Conservation (phyloP, 2,888 invertebrate species). For the Macrophya annulata region DNA sequence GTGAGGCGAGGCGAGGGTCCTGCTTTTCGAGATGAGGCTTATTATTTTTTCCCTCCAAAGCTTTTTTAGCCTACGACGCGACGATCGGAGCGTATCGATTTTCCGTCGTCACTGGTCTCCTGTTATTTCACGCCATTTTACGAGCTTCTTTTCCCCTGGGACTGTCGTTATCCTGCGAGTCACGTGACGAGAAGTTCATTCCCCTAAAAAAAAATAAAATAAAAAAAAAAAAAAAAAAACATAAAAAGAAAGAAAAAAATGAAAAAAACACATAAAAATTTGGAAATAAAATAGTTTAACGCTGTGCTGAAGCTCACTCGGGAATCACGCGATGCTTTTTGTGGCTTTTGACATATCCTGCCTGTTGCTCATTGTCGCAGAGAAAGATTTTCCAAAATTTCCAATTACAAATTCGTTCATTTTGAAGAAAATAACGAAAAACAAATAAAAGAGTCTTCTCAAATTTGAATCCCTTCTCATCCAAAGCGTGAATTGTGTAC, state of each 20-base stretch:
- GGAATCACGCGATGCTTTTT: neutral
- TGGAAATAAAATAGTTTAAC: neutral
- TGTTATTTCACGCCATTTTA: constrained; percentile 52
- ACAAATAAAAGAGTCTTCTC: neutral
- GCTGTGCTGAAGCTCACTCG: neutral
- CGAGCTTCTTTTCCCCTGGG: constrained; percentile 42
- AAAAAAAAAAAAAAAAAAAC: neutral
- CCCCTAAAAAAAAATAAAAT: neutral
- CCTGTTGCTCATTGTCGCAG: neutral
- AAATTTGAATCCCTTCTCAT: constrained; percentile 2
- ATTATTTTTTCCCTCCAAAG: constrained; percentile 48
- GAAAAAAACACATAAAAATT: no score
- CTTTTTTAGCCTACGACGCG: constrained; percentile 12
- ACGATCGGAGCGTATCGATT: constrained; percentile 50
- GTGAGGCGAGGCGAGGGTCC: constrained; percentile 21
- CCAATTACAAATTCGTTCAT: neutral
- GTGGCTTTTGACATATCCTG: neutral
- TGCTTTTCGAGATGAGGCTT: constrained; percentile 49
- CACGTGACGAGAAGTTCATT: constrained; percentile 39
- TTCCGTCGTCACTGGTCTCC: constrained; percentile 51
- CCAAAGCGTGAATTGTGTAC: neutral
- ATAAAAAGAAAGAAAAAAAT: neutral
- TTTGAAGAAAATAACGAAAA: no score
- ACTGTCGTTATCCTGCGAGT: constrained; percentile 49
- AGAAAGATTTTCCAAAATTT: neutral